phyloP scores from a whole-genome alignment of 2,113 vertebrate species.

The Uropsilus gracilis region DNA sequence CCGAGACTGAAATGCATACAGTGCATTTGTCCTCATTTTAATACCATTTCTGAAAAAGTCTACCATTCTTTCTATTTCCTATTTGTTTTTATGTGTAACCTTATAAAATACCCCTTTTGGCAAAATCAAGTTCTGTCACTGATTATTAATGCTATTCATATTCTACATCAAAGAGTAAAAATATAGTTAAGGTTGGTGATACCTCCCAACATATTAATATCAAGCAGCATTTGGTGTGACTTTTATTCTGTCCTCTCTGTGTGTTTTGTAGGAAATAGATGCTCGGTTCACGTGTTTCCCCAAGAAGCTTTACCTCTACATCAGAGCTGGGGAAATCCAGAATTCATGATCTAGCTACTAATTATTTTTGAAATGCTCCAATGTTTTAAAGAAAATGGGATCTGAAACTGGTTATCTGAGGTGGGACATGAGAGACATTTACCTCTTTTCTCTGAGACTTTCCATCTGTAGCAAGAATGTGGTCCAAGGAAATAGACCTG shows the following conservation, averaged over 20 bases:
- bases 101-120: conserved; percentile 24
- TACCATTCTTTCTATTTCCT: not conserved
- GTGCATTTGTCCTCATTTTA: not conserved
- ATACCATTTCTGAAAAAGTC: not conserved
- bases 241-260: not conserved
- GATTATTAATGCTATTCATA: not conserved
- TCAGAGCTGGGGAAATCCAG: not conserved
- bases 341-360: not conserved
- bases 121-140: not conserved
- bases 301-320: not conserved
- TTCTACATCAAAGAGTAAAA: conserved; percentile 32
- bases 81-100: not conserved
- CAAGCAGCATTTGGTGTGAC: not conserved
- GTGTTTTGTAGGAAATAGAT: not conserved
- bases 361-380: not conserved
- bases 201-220: not conserved
- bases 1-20: not conserved
- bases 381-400: not conserved
- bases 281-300: not conserved
- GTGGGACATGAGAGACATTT: not conserved
- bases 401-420: not conserved
- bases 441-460: not conserved
- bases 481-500: not conserved
- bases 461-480: not conserved
- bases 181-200: not conserved